Evolutionary conservation across 2,113 vertebrate species (phyloP), one percentile per base, ranked within the genome.

Genomic region (Ramphastos sulfuratus): DNA sequence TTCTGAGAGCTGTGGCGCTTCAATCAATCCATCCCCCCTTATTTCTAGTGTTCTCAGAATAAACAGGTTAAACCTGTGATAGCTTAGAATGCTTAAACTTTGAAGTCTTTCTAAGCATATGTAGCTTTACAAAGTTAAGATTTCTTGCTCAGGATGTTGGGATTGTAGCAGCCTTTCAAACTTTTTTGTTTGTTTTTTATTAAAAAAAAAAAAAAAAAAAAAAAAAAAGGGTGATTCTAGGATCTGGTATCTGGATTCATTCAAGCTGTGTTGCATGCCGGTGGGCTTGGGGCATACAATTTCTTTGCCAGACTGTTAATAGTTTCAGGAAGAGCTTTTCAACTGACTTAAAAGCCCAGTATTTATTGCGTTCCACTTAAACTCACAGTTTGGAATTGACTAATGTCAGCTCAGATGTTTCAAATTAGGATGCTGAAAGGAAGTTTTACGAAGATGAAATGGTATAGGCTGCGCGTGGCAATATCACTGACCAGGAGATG

Each of bases 91-190:
- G 15, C 56, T 77, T 69, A 39, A 39, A 86, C 27, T 31, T 50
- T 56, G 55, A 85, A 82, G 35, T 42, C 23, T 46, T 67, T 60
- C 59, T 77, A 56, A 73, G 37, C 28, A 10, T 3, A 7, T 2
- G 1, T 27, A 35, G 35, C 42, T 82, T 73, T 30, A 55, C 4
- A 0, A 64, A 82, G 35, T 55, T 55, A 33, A 54, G 30, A 35
- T 60, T 88, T 86, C 72, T 87, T 91, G 75, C 50, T 88, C 30
- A 46, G 88, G 66, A 84, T 95, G 76, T 84, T 96, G 88, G 76
- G 75, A 87, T 66, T 71, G 24, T 15, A 84, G 66, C 33, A 48
- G 58, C 33, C 54, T 23, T 42, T 63, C 74, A 67, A 76, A 37
- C 16, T 52, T 20, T 28, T 65, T 0, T 35, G 73, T 71, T 52